These are phyloP conservation scores for Ictidomys tridecemlineatus DNA, from an alignment of 2,113 vertebrate species.

Conservation along the genomic window DNA sequence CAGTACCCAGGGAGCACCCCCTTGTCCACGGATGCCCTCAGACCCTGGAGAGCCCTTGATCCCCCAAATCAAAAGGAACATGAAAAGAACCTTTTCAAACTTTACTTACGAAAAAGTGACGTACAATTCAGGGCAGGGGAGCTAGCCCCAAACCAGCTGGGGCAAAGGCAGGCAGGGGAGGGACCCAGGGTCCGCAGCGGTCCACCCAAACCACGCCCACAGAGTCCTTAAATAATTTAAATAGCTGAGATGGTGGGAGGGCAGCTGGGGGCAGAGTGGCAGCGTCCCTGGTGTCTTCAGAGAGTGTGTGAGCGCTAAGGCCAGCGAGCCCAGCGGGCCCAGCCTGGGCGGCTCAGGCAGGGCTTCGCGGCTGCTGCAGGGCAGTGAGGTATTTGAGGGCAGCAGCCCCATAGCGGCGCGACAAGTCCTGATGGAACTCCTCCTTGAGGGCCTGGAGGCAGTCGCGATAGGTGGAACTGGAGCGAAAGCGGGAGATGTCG, in stretches of 20 bases:
- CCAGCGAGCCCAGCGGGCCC: neutral
- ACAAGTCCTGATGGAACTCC: constrained; percentile 98
- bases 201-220: neutral
- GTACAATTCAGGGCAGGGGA: neutral
- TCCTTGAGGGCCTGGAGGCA: constrained; percentile 95
- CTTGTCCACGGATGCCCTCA: neutral
- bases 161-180: neutral
- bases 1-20: neutral
- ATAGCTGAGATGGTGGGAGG: constrained; percentile 28
- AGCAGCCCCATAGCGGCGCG: constrained; percentile 93
- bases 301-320: neutral
- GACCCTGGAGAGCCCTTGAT: neutral
- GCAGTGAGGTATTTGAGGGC: constrained; percentile 98
- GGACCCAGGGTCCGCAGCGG: neutral
- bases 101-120: constrained; percentile 84
- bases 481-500: constrained; percentile 97
- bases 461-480: constrained; percentile 92
- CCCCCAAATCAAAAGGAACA: constrained; percentile 18
- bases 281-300: neutral
- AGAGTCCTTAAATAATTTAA: constrained; percentile 87
- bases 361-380: constrained; percentile 90
- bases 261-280: neutral
- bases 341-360: neutral
- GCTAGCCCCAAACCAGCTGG: constrained; percentile 69
- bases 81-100: constrained; percentile 72